Evolutionary conservation across 1,140 invertebrate genomes (phyloP), one percentile per base, ranked within the genome.

Genomic region (Ptiloglossa arizonensis): DNA sequence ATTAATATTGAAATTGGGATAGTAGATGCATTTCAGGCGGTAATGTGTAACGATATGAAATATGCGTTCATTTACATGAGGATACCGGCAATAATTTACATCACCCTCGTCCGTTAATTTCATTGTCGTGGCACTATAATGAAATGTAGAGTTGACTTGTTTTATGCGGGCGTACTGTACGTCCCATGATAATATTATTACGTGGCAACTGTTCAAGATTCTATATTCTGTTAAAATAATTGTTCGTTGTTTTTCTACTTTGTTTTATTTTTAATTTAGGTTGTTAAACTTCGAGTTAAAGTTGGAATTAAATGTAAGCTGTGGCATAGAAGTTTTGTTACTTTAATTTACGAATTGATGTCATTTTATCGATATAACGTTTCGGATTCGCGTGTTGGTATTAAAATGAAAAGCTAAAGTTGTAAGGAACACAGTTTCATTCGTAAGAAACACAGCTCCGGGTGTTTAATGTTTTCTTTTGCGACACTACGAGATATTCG

Each of bases 121-220:
- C 59, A 11, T 73, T 52, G 9, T 27, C 46, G 59, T 63, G 46
- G n/a, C 32, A 24, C 4, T 52, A 22, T 66, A 74, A 74, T 74
- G 71, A 66, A 50, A 64, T 66, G 22, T 29, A 19, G 17, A 54
- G 19, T 1, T 13, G 48, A 62, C 17, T 35, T 19, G 59, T 27
- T 66, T 19, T 35, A 46, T 44, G 38, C 38, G 19, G 32, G 22
- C 48, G n/a, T 27, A 17, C 19, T 17, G 4, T 9, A 17, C 62
- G 35, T 67, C 22, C 19, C 38, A 38, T 0, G 72, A 22, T 27
- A 41, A 41, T 15, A 19, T 41, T 38, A 32, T 24, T 32, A n/a
- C 29, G 4, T 1, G n/a, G 19, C 8, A n/a, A 38, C 15, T n/a
- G 44, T 62, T 32, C 9, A 8, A 60, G 56, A 56, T 27, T 17